Base-by-base conservation (phyloP, 2,888 invertebrate species). In the Chelonus formosanus region DNA sequence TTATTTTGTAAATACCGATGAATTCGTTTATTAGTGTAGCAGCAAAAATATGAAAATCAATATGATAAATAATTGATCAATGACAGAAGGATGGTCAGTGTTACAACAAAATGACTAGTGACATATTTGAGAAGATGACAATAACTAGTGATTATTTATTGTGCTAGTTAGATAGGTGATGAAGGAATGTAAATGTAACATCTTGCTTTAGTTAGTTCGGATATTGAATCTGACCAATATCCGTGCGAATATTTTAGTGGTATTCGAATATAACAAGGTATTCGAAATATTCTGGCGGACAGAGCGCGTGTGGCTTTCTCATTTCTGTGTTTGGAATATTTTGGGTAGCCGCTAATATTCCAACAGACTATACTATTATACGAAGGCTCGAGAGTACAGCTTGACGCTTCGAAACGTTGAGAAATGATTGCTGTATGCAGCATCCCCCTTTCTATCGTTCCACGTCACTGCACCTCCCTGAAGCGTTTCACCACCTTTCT, bases 341-440 rank as follows among this genome's bases (percentile, higher is more conserved):
- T 50, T 40, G 50, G 31, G 10, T 7, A 31, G 40, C 50, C 59
- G 40, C 59, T 59, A 59, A 59, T 59, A 59, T 40, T 59, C 59
- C 59, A 40, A 36, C 31, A 34, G 50, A 63, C 35, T 52, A 54
- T 56, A 63, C 35, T 52, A 54, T 56, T 53, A 44, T 44, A 40
- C 59, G 45, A 45, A 52, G 50, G 45, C 53, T 36, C 20, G 57
- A 31, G 43, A 40, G 43, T 47, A 58, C 34, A 7, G 47, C 47
- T 34, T 58, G 58, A 58, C 36, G 58, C 58, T 47, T 47, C 47
- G 47, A 47, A 58, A 47, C 58, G 20, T 32, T n/a, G 58, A 35
- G 47, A 58, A 58, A 58, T 58, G 47, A 58, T 58, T 58, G 35
- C 47, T 44, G 43, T 44, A 7, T 32, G 56, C 31, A 35, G 20